phyloP scores from a whole-genome alignment of 2,797 vertebrate species.

The Nyctibius grandis region DNA sequence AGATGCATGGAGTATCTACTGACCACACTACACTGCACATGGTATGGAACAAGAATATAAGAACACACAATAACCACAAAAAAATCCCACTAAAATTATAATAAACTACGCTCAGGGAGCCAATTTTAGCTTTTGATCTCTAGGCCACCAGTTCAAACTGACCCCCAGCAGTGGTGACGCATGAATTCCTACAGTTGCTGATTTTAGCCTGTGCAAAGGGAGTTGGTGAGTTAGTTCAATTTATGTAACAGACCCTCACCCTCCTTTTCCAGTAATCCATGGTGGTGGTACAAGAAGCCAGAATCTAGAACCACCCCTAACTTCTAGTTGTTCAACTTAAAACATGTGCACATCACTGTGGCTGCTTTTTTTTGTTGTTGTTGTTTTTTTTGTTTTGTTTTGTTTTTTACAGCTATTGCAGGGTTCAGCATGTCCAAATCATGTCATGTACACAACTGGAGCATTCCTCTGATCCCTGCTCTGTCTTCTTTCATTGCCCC shows the following conservation, averaged over 20 bases:
- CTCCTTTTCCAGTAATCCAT: background rate
- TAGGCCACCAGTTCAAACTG: too few relatives aligned
- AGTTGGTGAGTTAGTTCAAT: background rate
- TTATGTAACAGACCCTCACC: background rate
- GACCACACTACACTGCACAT: accelerated
- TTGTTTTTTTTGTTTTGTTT: too few relatives aligned
- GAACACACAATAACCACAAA: background rate
- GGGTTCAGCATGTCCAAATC: background rate
- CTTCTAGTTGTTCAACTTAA: accelerated
- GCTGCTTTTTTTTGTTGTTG: background rate
- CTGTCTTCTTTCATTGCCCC: background rate
- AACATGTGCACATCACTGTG: too few relatives aligned
- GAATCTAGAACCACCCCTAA: background rate
- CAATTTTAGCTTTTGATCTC: too few relatives aligned
- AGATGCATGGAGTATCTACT: background rate
- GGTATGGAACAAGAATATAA: background rate
- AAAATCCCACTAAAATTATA: background rate
- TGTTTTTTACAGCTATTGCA: background rate
- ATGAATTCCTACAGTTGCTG: background rate
- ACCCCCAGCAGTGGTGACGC: background rate
- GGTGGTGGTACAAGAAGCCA: background rate
- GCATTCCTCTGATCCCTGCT: background rate
- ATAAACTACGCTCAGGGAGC: too few relatives aligned
- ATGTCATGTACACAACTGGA: background rate
- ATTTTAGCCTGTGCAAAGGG: background rate